Percentiles rank a stretch among this genome's conserved stretches.
Conservation (phyloP, 2,113 vertebrate genomes). For the Lasiurus cinereus region DNA sequence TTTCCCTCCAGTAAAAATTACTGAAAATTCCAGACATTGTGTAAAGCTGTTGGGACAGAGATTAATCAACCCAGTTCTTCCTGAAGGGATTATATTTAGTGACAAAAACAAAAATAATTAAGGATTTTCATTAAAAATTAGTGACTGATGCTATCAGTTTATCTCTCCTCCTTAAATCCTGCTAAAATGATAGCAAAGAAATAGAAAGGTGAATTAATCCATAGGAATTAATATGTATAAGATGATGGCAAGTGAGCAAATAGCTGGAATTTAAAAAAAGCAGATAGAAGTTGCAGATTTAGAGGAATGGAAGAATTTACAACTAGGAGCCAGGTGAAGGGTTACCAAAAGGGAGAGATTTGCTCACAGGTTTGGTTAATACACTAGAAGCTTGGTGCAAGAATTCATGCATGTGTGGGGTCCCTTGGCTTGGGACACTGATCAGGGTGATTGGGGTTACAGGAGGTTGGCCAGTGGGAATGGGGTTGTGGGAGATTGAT, state of each 20-base stretch:
- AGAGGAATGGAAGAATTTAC: not conserved
- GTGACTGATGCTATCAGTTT: not conserved
- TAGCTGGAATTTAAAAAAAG: not conserved
- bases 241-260: not conserved
- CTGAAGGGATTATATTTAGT: constrained; percentile 36
- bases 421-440: too few species aligned
- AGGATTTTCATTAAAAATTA: not conserved
- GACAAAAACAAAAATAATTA: constrained; percentile 44
- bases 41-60: not conserved
- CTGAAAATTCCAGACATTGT: constrained; percentile 16
- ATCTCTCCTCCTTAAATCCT: not conserved
- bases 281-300: not conserved
- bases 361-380: too few species aligned
- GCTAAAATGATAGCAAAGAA: not conserved
- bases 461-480: too few species aligned
- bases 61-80: not conserved
- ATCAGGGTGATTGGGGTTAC: too few species aligned
- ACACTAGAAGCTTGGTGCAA: too few species aligned
- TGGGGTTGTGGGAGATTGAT: too few species aligned
- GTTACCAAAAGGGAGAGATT: not conserved
- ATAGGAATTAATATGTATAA: not conserved
- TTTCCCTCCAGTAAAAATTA: not conserved
- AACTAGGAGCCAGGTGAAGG: not conserved
- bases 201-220: not conserved
- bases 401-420: too few species aligned